Evolutionary conservation across 2,888 invertebrate genomes (phyloP).

Genomic region (Agapostemon virescens): DNA sequence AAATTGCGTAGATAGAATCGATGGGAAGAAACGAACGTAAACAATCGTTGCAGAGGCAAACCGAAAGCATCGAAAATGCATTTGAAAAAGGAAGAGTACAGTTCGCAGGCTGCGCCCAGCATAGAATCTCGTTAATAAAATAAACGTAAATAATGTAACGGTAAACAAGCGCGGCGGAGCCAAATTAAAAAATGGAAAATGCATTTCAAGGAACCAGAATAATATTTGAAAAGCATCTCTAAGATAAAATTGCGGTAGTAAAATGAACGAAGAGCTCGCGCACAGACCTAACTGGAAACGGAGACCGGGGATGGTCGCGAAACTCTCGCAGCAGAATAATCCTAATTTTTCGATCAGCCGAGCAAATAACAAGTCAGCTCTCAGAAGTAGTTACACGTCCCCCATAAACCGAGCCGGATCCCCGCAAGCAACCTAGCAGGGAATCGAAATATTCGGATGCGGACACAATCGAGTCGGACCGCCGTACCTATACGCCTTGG

Average conservation of each 20-base stretch:
- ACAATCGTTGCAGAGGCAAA: too few species aligned
- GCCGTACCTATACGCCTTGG: constrained; percentile 23
- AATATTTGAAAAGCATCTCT: not conserved
- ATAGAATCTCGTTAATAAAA: not conserved
- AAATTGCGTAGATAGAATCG: too few species aligned
- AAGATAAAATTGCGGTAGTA: not conserved
- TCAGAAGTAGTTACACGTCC: not conserved
- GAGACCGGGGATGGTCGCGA: not conserved
- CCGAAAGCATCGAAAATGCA: too few species aligned
- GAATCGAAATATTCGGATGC: constrained; percentile 51
- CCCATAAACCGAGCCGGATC: not conserved
- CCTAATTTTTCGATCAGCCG: not conserved
- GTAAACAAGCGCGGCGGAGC: not conserved
- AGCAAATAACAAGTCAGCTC: not conserved
- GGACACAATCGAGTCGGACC: constrained; percentile 37
- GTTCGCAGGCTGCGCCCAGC: not conserved
- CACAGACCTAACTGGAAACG: not conserved
- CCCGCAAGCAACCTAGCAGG: not conserved
- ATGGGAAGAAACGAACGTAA: too few species aligned
- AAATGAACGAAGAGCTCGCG: not conserved
- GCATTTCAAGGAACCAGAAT: too few species aligned
- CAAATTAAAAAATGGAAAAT: not conserved
- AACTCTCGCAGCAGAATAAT: not conserved
- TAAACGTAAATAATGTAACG: not conserved
- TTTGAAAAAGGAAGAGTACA: not conserved